Base-by-base conservation (phyloP, 2,113 vertebrate genomes). In the Burhinus bistriatus region DNA sequence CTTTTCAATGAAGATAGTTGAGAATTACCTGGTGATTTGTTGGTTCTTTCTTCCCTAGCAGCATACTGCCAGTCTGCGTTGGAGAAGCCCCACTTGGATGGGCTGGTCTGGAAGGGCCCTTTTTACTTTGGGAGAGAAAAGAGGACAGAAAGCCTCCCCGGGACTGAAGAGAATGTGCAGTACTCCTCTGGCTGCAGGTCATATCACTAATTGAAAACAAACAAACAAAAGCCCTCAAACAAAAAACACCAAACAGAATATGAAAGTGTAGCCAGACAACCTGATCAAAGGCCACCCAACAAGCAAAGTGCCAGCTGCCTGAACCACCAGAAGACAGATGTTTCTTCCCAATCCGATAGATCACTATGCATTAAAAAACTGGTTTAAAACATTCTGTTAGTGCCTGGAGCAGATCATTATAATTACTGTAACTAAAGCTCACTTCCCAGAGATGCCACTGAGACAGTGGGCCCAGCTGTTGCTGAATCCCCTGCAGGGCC, bases 91-190 rank as follows among this genome's bases (percentile, higher is more conserved):
- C 97, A 78, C 70, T 92, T 26, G 96, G 81, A 51, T 97, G 98
- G 1, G 79, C 72, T 22, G 96, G 71, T 91, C 98, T 98, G 11
- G 97, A 98, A 17, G 98, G 98, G 32, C 98, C 97, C 61, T 99
- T 99, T 97, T 98, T 99, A 71, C 97, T 98, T 82, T 99, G 99
- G 2, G 99, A 98, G 72, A 99, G 98, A 93, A 99, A 98, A 18
- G 99, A 99, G 20, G 99, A 99, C 97, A 99, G 96, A 97, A 99
- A 99, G 29, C 98, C 98, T 95, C 98, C 98, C 3, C 99, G 98
- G 38, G 99, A 98, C 4, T 99, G 99, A 57, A 99, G 98, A 38
- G 98, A 98, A 62, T 98, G 97, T 52, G 97, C 98, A 29, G 98
- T 81, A 15, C 89, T 97, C 71, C 99, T 98, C 97, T 99, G 99